phyloP scores from a whole-genome alignment of 2,797 vertebrate genomes.

The Thaleichthys pacificus region DNA sequence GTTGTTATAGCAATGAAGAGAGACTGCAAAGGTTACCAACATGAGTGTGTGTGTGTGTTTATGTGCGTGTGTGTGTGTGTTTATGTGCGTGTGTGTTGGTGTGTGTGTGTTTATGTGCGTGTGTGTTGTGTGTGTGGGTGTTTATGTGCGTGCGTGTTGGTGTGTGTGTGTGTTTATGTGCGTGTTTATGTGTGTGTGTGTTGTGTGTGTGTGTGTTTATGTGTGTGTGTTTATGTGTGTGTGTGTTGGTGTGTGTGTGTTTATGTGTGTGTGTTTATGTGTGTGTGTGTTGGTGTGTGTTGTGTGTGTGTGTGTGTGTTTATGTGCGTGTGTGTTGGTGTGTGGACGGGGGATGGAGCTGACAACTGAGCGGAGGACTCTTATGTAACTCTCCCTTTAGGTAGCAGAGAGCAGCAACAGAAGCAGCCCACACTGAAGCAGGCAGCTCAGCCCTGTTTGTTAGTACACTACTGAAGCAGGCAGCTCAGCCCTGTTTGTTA shows the following conservation, averaged over 20 bases:
- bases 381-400: slow-evolving; percentile 82
- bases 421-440: slow-evolving; percentile 78
- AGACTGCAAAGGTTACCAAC: slow-evolving; percentile 70
- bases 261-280: slow-evolving; percentile 1
- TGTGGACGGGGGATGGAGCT: slow-evolving; percentile 65
- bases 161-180: slow-evolving; percentile 36
- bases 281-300: slow-evolving; percentile 7
- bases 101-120: slow-evolving; percentile 43
- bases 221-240: slow-evolving; percentile 43
- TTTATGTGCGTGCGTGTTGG: not conserved
- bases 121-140: slow-evolving; percentile 3
- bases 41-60: slow-evolving; percentile 41
- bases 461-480: slow-evolving; percentile 70
- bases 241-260: slow-evolving; percentile 43
- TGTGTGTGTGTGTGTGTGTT: too few relatives aligned
- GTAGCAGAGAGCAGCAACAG: slow-evolving; percentile 74
- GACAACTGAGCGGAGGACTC: slow-evolving; percentile 76
- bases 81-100: not conserved
- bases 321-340: slow-evolving; percentile 15
- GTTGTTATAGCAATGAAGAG: slow-evolving; percentile 73
- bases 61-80: slow-evolving; percentile 3
- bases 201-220: not conserved
- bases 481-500: slow-evolving; percentile 71
- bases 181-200: not conserved
- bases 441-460: slow-evolving; percentile 30